Evolutionary conservation across 2,888 invertebrate genomes (phyloP).

Genomic region (Idaea biselata): DNA sequence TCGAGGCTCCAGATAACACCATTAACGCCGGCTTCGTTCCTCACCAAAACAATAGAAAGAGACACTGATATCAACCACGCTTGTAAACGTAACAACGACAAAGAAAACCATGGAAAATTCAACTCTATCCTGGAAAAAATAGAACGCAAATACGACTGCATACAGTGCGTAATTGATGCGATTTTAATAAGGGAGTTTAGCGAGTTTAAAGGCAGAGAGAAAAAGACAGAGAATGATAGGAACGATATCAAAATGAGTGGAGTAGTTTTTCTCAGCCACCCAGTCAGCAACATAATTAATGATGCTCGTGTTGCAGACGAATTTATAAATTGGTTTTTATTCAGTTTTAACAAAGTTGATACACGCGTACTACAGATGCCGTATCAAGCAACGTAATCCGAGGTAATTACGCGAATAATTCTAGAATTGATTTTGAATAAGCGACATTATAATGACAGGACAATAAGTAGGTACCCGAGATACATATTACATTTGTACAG

Average conservation of each 20-base stretch:
- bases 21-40: conserved; percentile 76
- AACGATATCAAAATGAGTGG: conserved; percentile 78
- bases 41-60: conserved; percentile 67
- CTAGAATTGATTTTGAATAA: conserved; percentile 11
- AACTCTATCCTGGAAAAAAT: conserved; percentile 16
- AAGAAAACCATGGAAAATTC: conserved; percentile 18
- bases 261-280: conserved; percentile 80
- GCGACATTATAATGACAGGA: conserved; percentile 9
- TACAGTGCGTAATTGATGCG: conserved; percentile 20
- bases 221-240: conserved; percentile 65
- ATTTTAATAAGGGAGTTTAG: conserved; percentile 10
- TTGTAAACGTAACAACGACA: conserved; percentile 28
- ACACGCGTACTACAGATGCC: conserved; percentile 61
- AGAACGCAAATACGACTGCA: conserved; percentile 21
- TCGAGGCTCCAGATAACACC: conserved; percentile 77
- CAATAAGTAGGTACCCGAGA: background rate
- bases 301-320: conserved; percentile 76
- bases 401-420: conserved; percentile 44
- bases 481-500: background rate
- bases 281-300: conserved; percentile 81
- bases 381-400: conserved; percentile 48
- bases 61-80: conserved; percentile 44
- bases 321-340: conserved; percentile 78
- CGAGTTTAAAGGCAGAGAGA: conserved; percentile 47
- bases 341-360: conserved; percentile 67